Evolutionary conservation across 2,888 invertebrate genomes (phyloP), one percentile per base, ranked within the genome.

Genomic region (Cremastobaeus sp.): DNA sequence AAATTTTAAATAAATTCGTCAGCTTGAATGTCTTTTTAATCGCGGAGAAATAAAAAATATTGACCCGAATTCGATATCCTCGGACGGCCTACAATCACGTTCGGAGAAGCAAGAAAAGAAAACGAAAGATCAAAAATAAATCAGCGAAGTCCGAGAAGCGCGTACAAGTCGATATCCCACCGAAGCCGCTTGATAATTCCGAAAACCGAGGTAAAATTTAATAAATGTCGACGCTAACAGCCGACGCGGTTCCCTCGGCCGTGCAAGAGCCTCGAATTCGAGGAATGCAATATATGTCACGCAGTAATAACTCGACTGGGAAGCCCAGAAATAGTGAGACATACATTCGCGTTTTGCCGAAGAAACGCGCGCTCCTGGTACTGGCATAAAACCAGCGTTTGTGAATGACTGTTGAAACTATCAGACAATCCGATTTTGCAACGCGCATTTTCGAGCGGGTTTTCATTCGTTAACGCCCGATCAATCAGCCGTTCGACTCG

Each of bases 361-460:
- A 76, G 74, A 76, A 69, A 74, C 64, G 64, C 60, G 75, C 71
- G 54, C 75, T 76, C 75, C 62, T 74, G 68, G 76, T 78, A 48
- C 80, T 84, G 84, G 84, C 84, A 82, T 70, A 78, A 76, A 80
- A 82, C 81, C 83, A 83, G 80, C 79, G 70, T 78, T 79, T 77
- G 77, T 77, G 69, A 77, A 80, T 78, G 76, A 71, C 66, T 69
- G 64, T 77, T 55, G 45, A 74, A 73, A 48, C 54, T 72, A 68
- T 72, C 57, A 77, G 77, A 81, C 78, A 78, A 78, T 74, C 48
- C 65, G 57, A 55, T 75, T 54, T 68, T 45, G 59, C 41, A 65
- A 77, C 35, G 12, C 4, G 12, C 30, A 64, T 43, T 45, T 17
- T 28, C 15, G 37, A 50, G 12, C 35, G 41, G 34, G 28, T 41